Evolutionary conservation across 2,113 vertebrate species (phyloP).

Genomic region (Periophthalmodon schlosseri): DNA sequence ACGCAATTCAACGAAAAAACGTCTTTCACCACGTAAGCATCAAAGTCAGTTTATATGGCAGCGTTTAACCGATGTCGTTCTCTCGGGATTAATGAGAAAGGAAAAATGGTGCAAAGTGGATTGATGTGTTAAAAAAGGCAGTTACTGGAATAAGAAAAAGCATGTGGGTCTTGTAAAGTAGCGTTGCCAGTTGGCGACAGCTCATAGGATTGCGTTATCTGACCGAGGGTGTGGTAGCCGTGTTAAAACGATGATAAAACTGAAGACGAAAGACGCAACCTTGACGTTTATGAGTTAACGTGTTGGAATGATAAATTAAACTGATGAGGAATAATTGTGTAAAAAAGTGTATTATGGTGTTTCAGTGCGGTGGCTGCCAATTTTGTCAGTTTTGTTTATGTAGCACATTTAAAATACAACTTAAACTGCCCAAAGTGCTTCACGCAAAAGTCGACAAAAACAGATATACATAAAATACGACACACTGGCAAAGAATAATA

Average conservation of each 20-base stretch:
- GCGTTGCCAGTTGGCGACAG: constrained; percentile 65
- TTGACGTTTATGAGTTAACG: neutral
- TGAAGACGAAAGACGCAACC: neutral
- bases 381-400: no score
- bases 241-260: constrained; percentile 27
- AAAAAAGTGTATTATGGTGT: no score
- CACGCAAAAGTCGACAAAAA: no score
- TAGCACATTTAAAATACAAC: no score
- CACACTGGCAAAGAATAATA: no score
- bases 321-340: no score
- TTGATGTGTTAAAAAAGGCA: constrained; percentile 56
- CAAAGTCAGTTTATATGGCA: constrained; percentile 42
- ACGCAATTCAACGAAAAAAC: constrained; percentile 47
- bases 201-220: constrained; percentile 58
- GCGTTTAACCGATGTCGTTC: constrained; percentile 44
- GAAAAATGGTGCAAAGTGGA: constrained; percentile 42
- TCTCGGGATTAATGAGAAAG: constrained; percentile 62
- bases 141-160: constrained; percentile 51
- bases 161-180: constrained; percentile 68
- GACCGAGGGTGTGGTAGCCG: constrained; percentile 47
- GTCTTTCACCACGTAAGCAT: constrained; percentile 44
- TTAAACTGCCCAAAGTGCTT: no score
- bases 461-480: no score
- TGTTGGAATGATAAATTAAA: no score
- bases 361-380: no score